phyloP scores from a whole-genome alignment of 2,888 invertebrate genomes.

The Cylindroiulus punctatus region DNA sequence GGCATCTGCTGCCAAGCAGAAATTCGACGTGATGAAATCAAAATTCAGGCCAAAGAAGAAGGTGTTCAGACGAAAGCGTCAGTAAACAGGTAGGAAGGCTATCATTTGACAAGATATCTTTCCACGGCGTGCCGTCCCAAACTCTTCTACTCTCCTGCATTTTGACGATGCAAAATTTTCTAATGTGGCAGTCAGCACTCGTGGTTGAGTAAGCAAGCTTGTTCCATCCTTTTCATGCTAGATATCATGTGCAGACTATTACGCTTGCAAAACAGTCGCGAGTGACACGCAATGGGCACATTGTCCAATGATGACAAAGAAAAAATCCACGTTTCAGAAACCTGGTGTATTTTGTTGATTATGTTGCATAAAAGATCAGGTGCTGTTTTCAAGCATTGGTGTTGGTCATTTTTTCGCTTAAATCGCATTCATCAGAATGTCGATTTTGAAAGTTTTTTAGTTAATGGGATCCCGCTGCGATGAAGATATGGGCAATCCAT shows the following conservation, averaged over 20 bases:
- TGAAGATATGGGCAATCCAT: too few relatives aligned
- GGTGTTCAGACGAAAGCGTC: background rate
- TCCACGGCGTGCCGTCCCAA: background rate
- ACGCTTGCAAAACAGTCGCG: too few relatives aligned
- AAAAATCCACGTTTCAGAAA: background rate
- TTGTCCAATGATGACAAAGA: too few relatives aligned
- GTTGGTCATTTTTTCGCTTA: background rate
- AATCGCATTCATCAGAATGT: background rate
- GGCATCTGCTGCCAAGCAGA: background rate
- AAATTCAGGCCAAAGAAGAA: background rate
- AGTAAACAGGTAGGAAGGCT: constrained; percentile 9
- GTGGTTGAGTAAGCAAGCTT: background rate
- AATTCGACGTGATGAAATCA: background rate
- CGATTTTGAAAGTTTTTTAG: too few relatives aligned
- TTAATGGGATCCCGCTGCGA: too few relatives aligned
- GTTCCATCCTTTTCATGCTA: background rate
- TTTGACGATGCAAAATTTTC: background rate
- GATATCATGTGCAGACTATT: too few relatives aligned
- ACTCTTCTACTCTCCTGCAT: background rate
- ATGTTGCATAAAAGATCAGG: background rate
- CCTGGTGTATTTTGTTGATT: background rate
- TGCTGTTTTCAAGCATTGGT: background rate
- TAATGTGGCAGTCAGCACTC: background rate
- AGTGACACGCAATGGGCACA: background rate
- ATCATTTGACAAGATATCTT: background rate